phyloP scores from a whole-genome alignment of 2,113 vertebrate genomes.

The Chaenogobius annularis region DNA sequence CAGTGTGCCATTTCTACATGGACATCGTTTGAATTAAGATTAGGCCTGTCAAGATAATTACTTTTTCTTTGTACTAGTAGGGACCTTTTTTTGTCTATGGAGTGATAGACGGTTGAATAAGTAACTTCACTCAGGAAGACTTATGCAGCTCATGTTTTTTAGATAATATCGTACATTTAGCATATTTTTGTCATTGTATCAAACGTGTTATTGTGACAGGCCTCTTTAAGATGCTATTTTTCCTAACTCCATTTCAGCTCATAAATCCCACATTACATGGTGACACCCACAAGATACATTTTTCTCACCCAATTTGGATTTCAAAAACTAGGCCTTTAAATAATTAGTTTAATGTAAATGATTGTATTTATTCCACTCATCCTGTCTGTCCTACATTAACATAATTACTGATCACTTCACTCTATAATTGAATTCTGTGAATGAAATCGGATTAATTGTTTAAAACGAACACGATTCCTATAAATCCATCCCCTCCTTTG shows the following conservation, averaged over 20 bases:
- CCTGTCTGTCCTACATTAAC: constrained; percentile 35
- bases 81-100: too few species aligned
- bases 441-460: constrained; percentile 44
- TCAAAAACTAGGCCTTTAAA: neutral
- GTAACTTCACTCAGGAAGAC: too few species aligned
- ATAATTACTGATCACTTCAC: constrained; percentile 33
- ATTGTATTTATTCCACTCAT: constrained; percentile 14
- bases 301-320: neutral
- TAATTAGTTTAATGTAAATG: neutral
- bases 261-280: neutral
- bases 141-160: too few species aligned
- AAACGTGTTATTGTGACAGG: too few species aligned
- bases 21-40: neutral
- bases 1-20: neutral
- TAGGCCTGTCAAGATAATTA: too few species aligned
- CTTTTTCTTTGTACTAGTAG: too few species aligned
- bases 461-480: constrained; percentile 13
- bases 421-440: constrained; percentile 43
- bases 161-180: too few species aligned
- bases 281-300: neutral
- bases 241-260: neutral
- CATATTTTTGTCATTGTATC: too few species aligned
- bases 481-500: constrained; percentile 30
- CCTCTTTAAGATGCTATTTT: neutral
- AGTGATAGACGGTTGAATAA: too few species aligned